phyloP scores from a whole-genome alignment of 2,888 invertebrate species.

The Therioaphis trifolii region DNA sequence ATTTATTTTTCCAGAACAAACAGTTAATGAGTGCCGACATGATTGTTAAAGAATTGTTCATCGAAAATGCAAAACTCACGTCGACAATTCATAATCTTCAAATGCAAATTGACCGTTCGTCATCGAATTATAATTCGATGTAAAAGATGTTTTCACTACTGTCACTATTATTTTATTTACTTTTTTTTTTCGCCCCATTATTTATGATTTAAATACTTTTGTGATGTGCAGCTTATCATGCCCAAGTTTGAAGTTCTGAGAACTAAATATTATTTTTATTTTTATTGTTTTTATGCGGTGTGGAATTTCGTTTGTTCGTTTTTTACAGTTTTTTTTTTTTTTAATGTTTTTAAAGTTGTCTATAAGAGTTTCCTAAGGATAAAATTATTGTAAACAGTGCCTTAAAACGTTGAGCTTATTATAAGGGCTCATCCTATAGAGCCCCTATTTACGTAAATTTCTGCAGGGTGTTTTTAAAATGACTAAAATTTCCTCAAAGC shows the following conservation, averaged over 20 bases:
- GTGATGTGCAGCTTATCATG: neutral
- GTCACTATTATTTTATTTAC: slow-evolving; percentile 14
- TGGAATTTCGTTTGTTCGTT: slow-evolving; percentile 33
- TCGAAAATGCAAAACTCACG: slow-evolving; percentile 84
- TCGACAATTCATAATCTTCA: slow-evolving; percentile 74
- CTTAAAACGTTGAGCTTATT: slow-evolving; percentile 56
- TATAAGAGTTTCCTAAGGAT: slow-evolving; percentile 30
- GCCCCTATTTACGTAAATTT: slow-evolving; percentile 21
- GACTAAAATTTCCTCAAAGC: slow-evolving; percentile 12
- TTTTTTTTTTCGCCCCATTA: neutral
- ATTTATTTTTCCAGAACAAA: slow-evolving; percentile 72
- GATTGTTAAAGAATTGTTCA: slow-evolving; percentile 83
- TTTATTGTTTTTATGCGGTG: slow-evolving; percentile 16
- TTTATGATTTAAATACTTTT: slow-evolving; percentile 25
- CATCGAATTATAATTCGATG: slow-evolving; percentile 62
- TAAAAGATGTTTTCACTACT: slow-evolving; percentile 29
- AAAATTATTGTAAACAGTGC: slow-evolving; percentile 47
- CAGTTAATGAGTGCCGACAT: slow-evolving; percentile 80
- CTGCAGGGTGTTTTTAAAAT: slow-evolving; percentile 54
- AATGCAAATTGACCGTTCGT: slow-evolving; percentile 74
- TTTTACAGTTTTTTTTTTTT: slow-evolving; percentile 29
- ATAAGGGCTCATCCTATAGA: neutral
- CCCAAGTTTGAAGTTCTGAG: slow-evolving; percentile 17
- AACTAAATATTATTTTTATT: slow-evolving; percentile 35
- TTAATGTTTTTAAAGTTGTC: neutral